phyloP scores from a whole-genome alignment of 1,140 invertebrate species.

The Choristoneura fumiferana region DNA sequence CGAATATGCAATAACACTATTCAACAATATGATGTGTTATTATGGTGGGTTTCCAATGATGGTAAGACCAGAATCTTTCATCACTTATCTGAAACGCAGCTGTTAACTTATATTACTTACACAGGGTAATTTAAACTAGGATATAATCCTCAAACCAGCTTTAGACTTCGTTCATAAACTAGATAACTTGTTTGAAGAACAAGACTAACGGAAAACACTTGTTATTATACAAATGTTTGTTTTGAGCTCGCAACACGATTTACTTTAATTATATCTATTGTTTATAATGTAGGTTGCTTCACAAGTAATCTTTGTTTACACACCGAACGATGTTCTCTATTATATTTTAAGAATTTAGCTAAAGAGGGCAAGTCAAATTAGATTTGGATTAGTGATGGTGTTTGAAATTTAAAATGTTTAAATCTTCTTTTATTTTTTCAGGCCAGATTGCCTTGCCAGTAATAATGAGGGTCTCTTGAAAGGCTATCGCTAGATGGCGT shows the following conservation, averaged over 20 bases:
- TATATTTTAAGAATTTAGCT: not conserved
- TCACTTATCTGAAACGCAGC: not conserved
- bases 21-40: too few relatives aligned
- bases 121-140: not conserved
- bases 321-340: not conserved
- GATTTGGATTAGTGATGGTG: too few relatives aligned
- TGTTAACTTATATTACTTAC: not conserved
- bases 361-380: not conserved
- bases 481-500: too few relatives aligned
- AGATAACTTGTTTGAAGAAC: constrained; percentile 7
- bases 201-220: not conserved
- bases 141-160: not conserved
- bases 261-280: constrained; percentile 15
- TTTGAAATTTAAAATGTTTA: too few relatives aligned
- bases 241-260: not conserved
- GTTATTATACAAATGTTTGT: constrained; percentile 5
- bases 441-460: too few relatives aligned
- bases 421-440: too few relatives aligned
- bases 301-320: constrained; percentile 12
- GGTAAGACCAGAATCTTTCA: not conserved
- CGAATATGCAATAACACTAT: too few relatives aligned
- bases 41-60: too few relatives aligned
- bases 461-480: too few relatives aligned
- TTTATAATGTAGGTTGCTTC: constrained; percentile 11
- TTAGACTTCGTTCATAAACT: constrained; percentile 13